These are phyloP conservation scores for Choloepus didactylus DNA, from an alignment of 2,797 vertebrate species.

Conservation along the genomic window DNA sequence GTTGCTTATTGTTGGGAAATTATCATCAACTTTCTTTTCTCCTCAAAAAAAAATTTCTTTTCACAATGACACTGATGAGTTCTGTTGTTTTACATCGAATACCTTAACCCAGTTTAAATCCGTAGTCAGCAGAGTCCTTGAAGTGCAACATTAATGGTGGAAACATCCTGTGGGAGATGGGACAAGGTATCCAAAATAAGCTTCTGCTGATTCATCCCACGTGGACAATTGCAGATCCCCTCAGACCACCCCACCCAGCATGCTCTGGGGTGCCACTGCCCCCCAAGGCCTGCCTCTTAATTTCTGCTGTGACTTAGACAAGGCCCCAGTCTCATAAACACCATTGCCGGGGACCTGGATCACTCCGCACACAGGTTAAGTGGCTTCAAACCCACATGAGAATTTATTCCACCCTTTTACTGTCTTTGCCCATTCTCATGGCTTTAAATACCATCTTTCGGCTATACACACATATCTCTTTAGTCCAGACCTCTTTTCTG, in stretches of 20 bases:
- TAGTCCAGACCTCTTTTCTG: background rate
- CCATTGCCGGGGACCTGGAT: background rate
- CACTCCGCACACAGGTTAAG: background rate
- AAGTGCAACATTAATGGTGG: background rate
- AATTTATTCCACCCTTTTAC: background rate
- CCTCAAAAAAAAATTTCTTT: conserved; percentile 17
- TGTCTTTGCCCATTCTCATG: background rate
- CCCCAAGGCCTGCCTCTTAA: too few species aligned
- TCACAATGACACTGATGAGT: conserved; percentile 79
- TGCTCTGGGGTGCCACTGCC: background rate
- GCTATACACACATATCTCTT: background rate
- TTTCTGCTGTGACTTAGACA: fast-evolving
- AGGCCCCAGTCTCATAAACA: background rate
- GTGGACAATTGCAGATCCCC: background rate
- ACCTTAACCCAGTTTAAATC: conserved; percentile 58
- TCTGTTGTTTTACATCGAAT: conserved; percentile 69
- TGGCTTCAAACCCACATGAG: background rate
- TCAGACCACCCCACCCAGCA: fast-evolving
- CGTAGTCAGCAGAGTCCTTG: background rate
- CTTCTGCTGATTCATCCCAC: fast-evolving
- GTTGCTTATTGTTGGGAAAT: conserved; percentile 73
- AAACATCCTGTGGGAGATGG: background rate
- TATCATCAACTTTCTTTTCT: conserved; percentile 81
- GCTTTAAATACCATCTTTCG: background rate
- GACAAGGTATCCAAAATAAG: fast-evolving